Evolutionary conservation across 2,113 vertebrate genomes (phyloP).

Genomic region (Gambusia affinis): DNA sequence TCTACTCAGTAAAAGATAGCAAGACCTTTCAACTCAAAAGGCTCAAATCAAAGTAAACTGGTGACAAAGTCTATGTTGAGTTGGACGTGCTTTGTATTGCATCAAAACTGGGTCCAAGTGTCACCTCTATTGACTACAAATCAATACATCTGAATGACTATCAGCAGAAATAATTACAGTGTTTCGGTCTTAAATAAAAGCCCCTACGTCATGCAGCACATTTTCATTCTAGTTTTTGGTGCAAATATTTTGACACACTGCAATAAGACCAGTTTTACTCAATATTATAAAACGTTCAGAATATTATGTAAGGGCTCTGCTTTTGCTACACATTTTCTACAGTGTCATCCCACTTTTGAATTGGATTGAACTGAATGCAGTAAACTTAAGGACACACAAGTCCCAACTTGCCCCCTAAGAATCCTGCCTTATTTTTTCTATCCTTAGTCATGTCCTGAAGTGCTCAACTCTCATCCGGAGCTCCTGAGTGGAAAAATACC

Average conservation of each 20-base stretch:
- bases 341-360: neutral
- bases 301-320: neutral
- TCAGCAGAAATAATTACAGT: neutral
- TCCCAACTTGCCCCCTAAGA: constrained; percentile 48
- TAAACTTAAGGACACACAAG: constrained; percentile 38
- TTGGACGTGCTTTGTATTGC: neutral
- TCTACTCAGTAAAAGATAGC: no score
- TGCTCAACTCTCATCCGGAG: neutral
- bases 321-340: neutral
- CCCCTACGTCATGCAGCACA: neutral
- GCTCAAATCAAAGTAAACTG: neutral
- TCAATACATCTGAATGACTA: no score
- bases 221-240: neutral
- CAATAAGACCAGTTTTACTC: neutral
- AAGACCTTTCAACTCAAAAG: neutral
- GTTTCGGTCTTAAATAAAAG: neutral
- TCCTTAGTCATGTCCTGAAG: constrained; percentile 45
- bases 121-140: neutral
- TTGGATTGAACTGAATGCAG: neutral
- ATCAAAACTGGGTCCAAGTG: neutral
- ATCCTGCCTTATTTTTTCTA: neutral
- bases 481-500: constrained; percentile 67
- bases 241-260: neutral
- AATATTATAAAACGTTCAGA: neutral
- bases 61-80: neutral